A percentile compares a stretch with the other conserved stretches of the same genome.
These are phyloP conservation scores for Pluvialis apricaria DNA, from an alignment of 2,113 vertebrate genomes.

Conservation along the genomic window DNA sequence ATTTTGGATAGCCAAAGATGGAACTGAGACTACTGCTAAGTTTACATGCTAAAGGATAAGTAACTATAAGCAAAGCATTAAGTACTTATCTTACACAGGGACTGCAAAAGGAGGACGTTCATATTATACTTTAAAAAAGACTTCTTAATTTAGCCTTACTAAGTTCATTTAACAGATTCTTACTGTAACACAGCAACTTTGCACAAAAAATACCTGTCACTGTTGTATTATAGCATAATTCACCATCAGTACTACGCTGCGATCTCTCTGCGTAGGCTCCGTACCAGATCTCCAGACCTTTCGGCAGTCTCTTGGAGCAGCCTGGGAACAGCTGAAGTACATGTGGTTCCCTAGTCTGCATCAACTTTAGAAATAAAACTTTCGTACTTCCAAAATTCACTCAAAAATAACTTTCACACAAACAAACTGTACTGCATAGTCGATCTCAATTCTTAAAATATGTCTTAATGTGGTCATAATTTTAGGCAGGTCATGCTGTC, in stretches of 20 bases:
- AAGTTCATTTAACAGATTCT: background rate
- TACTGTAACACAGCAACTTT: background rate
- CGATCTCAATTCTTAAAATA: background rate
- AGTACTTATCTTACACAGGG: background rate
- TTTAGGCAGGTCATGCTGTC: background rate
- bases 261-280: background rate
- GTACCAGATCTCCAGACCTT: background rate
- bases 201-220: background rate
- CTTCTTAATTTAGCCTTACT: background rate
- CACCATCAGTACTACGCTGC: fast-evolving
- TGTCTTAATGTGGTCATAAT: fast-evolving
- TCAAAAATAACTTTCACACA: background rate
- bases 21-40: background rate
- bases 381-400: background rate
- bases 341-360: fast-evolving
- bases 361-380: background rate
- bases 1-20: background rate
- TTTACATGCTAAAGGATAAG: background rate
- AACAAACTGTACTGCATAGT: background rate
- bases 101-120: background rate
- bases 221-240: background rate
- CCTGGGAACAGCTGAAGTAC: background rate
- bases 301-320: background rate
- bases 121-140: background rate
- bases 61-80: background rate